Percentiles rank a stretch among this genome's conserved stretches.
These are phyloP conservation scores for Labeo rohita DNA, from an alignment of 2,113 vertebrate species.

Conservation along the genomic window DNA sequence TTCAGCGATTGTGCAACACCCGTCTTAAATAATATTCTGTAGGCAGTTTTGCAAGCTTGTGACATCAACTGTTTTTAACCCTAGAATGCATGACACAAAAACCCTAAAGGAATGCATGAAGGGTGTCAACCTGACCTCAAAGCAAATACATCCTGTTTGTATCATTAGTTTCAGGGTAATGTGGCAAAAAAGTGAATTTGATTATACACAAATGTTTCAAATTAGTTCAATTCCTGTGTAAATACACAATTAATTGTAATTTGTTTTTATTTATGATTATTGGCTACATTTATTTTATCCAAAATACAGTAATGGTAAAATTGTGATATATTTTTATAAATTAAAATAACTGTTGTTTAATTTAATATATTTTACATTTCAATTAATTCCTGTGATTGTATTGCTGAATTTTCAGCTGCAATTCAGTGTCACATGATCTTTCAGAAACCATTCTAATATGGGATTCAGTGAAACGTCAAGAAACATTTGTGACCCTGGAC, in stretches of 20 bases:
- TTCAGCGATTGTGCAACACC: not conserved
- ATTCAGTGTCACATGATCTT: not conserved
- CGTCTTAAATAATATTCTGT: not conserved
- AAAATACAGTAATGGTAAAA: not conserved
- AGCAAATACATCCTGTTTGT: not conserved
- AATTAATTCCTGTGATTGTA: not conserved
- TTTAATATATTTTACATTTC: not conserved
- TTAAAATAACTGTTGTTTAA: not conserved
- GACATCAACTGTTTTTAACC: not conserved
- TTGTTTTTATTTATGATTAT: too few relatives aligned
- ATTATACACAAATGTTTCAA: not conserved
- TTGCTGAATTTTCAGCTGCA: not conserved
- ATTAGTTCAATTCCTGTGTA: not conserved
- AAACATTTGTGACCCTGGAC: too few relatives aligned
- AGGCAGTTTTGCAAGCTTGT: not conserved
- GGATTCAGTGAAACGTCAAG: not conserved
- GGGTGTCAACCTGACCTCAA: not conserved
- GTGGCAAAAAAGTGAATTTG: not conserved
- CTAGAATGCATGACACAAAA: not conserved
- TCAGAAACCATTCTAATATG: not conserved
- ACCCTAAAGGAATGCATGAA: not conserved
- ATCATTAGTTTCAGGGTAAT: not conserved
- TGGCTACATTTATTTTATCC: not conserved
- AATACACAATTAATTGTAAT: not conserved
- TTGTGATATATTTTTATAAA: not conserved